Evolutionary conservation across 2,888 invertebrate genomes (phyloP).

Genomic region (Dendrolimus houi): DNA sequence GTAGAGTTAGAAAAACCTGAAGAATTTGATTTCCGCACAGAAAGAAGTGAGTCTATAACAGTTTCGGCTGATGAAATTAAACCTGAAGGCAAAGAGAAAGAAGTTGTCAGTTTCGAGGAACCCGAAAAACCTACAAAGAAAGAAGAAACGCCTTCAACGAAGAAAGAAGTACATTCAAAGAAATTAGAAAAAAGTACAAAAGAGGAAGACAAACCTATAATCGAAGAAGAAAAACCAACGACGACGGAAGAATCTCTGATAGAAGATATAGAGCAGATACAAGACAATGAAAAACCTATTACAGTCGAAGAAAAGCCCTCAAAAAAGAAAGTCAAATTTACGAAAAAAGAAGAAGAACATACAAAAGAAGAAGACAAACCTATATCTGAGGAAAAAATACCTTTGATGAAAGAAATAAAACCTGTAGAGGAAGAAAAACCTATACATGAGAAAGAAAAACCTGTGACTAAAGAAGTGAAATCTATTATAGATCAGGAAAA

Average conservation of each 20-base stretch:
- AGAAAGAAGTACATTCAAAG: not conserved
- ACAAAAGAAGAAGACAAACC: no score
- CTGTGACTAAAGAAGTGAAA: not conserved
- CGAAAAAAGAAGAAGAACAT: not conserved
- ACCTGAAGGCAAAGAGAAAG: constrained; percentile 4
- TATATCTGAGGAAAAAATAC: constrained; percentile 10
- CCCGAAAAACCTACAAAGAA: constrained; percentile 7
- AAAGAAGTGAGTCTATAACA: constrained; percentile 13
- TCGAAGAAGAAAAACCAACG: not conserved
- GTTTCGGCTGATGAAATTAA: constrained; percentile 5
- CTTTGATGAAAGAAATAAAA: constrained; percentile 3
- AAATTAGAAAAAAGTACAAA: not conserved
- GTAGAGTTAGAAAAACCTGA: constrained; percentile 71
- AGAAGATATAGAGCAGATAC: constrained; percentile 6
- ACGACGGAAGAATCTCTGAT: not conserved
- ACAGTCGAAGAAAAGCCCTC: not conserved
- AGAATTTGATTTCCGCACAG: constrained; percentile 27
- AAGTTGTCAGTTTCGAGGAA: constrained; percentile 7
- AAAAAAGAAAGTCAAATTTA: not conserved
- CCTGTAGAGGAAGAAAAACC: constrained; percentile 3
- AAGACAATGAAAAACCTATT: not conserved
- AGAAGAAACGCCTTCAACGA: not conserved
- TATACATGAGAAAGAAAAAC: not conserved
- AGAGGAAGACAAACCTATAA: not conserved
- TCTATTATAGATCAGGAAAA: not conserved